Evolutionary conservation across 2,113 vertebrate genomes (phyloP).

Genomic region (Podarcis cretensis): DNA sequence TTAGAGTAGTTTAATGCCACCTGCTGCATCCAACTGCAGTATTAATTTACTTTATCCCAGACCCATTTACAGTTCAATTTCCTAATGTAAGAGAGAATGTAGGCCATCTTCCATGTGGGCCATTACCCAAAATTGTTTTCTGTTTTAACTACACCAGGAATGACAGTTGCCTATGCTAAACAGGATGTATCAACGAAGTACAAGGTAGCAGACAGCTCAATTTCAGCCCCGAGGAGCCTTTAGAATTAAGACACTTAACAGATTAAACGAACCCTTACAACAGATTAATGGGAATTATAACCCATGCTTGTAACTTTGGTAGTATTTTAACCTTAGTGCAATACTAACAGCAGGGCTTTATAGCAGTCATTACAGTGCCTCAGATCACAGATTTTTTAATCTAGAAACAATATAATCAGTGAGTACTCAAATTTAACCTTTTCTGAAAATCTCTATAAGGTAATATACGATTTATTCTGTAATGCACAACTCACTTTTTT

Average conservation of each 20-base stretch:
- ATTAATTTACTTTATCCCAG: background rate
- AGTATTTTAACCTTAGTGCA: background rate
- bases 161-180: background rate
- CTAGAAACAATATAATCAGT: background rate
- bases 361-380: background rate
- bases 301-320: background rate
- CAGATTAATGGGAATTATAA: background rate
- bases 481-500: background rate
- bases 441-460: background rate
- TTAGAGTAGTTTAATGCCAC: background rate
- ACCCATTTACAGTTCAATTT: background rate
- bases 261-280: background rate
- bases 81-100: conserved; percentile 5
- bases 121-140: background rate
- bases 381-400: background rate
- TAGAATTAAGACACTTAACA: background rate
- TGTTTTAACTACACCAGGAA: background rate
- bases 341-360: background rate
- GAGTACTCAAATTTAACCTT: background rate
- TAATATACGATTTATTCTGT: background rate
- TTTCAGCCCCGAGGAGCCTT: background rate
- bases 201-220: background rate
- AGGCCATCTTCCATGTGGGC: background rate
- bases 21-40: background rate
- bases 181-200: background rate